Conservation (phyloP, 2,888 invertebrate genomes). For the Meiosimyza platycephala region DNA sequence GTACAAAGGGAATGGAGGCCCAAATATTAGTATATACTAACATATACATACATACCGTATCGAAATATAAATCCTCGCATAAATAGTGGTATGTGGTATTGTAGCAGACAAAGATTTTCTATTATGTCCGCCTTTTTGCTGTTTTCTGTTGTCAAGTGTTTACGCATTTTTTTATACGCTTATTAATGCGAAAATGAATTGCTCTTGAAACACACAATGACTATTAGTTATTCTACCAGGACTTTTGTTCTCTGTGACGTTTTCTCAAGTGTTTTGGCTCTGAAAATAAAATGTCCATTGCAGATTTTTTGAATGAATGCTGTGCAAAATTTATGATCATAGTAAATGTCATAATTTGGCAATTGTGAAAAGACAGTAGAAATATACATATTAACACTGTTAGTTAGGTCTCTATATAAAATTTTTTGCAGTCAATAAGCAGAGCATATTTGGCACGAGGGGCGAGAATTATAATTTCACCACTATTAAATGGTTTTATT, state of each 20-base stretch:
- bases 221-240: slow-evolving; percentile 10
- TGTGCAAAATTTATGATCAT: slow-evolving; percentile 33
- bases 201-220: not conserved
- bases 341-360: slow-evolving; percentile 17
- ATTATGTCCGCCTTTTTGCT: slow-evolving; percentile 27
- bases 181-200: slow-evolving; percentile 28
- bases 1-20: not conserved
- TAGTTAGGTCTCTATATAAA: too few species aligned
- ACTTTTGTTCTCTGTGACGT: not conserved
- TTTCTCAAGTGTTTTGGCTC: not conserved
- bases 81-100: not conserved
- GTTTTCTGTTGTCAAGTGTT: slow-evolving; percentile 13
- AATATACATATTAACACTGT: too few species aligned
- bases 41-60: too few species aligned
- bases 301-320: slow-evolving; percentile 17
- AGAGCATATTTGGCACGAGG: too few species aligned
- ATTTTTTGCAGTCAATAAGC: too few species aligned
- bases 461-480: too few species aligned
- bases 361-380: too few species aligned
- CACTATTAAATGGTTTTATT: too few species aligned
- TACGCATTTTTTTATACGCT: slow-evolving; percentile 25
- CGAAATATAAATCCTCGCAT: not conserved
- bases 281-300: slow-evolving; percentile 19
- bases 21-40: not conserved
- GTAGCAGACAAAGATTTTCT: slow-evolving; percentile 9